Evolutionary conservation across 2,888 invertebrate genomes (phyloP).

Genomic region (Pachydiplax longipennis): DNA sequence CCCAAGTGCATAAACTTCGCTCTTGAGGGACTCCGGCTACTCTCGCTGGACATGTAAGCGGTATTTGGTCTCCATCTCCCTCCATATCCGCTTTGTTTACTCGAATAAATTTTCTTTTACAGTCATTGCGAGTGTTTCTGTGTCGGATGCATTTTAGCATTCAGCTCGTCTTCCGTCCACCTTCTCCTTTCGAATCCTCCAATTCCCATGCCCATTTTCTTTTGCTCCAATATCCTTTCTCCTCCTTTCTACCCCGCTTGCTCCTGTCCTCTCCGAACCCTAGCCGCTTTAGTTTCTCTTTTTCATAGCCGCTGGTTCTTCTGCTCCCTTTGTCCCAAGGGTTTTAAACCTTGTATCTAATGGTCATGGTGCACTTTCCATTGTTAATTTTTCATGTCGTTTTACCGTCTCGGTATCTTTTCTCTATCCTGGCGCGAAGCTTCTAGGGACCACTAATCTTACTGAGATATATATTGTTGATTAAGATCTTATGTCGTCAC

Average conservation of each 20-base stretch:
- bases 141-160: not conserved
- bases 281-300: not conserved
- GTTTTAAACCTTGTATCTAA: not conserved
- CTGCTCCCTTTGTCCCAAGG: not conserved
- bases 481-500: too few species aligned
- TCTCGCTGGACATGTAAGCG: not conserved
- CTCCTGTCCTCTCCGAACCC: not conserved
- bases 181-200: too few species aligned
- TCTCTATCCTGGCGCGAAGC: too few species aligned
- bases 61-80: not conserved
- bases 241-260: too few species aligned
- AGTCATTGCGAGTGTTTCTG: not conserved
- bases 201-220: too few species aligned
- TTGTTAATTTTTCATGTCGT: not conserved
- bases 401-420: not conserved
- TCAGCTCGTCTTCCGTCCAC: not conserved
- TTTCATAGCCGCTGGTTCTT: not conserved
- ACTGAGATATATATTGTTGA: too few species aligned
- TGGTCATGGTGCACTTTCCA: not conserved
- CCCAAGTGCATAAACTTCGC: not conserved
- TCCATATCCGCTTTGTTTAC: not conserved
- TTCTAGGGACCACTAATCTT: too few species aligned
- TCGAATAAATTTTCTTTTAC: not conserved
- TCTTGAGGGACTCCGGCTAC: not conserved
- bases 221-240: not conserved